Conservation (phyloP, 2,888 invertebrate species). For the Saturnia pavonia region DNA sequence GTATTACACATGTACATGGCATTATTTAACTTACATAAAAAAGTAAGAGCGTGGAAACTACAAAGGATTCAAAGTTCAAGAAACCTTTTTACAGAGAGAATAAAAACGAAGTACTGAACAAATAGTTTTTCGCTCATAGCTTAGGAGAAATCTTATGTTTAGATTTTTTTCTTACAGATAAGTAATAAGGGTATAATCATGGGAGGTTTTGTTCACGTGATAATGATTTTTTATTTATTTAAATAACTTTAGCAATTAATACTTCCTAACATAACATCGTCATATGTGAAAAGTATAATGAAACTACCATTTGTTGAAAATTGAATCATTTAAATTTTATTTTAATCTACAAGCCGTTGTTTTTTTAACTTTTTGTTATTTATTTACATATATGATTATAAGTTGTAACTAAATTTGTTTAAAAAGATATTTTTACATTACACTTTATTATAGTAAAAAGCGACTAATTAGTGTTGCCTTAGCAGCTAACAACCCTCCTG, state of each 20-base stretch:
- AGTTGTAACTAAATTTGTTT: not conserved
- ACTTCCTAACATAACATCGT: too few species aligned
- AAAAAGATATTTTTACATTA: not conserved
- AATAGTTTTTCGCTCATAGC: constrained; percentile 20
- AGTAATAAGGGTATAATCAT: not conserved
- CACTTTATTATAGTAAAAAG: constrained; percentile 10
- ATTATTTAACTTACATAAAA: not conserved
- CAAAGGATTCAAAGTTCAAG: constrained; percentile 12
- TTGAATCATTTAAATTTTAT: too few species aligned
- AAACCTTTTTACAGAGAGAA: constrained; percentile 22
- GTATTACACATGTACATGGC: not conserved
- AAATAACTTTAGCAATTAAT: too few species aligned
- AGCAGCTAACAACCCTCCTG: not conserved
- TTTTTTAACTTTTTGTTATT: too few species aligned
- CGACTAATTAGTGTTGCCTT: not conserved
- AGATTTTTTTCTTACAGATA: not conserved
- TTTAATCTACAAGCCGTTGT: too few species aligned
- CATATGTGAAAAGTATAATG: too few species aligned
- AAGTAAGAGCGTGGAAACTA: constrained; percentile 8
- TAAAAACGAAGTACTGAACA: constrained; percentile 18
- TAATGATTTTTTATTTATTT: too few species aligned
- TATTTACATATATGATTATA: not conserved
- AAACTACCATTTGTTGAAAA: too few species aligned
- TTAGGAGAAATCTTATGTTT: not conserved
- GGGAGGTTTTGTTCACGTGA: not conserved